A percentile compares a stretch with the other conserved stretches of the same genome.
Evolutionary conservation across 35 echinoderm and acorn worm species (phyloP).

Genomic region (Chiridota heheva): DNA sequence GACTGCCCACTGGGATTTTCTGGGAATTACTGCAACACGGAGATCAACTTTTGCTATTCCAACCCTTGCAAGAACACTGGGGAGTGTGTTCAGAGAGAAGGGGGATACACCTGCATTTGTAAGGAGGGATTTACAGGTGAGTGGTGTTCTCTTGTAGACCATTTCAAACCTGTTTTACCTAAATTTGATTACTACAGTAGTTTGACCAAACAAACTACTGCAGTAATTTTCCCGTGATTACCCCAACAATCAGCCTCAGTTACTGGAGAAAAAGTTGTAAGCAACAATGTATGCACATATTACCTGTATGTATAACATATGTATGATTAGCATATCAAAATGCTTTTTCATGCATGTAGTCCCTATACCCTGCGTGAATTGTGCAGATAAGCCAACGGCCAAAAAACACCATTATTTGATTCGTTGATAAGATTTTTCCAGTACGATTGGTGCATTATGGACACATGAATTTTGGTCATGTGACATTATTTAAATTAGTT

Average conservation of each 20-base stretch:
- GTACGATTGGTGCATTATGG: no score
- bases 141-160: not conserved
- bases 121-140: constrained; percentile 82
- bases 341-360: no score
- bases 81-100: constrained; percentile 76
- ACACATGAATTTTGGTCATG: no score
- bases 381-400: no score
- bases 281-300: no score
- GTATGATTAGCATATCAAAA: not conserved
- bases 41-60: constrained; percentile 99
- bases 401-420: no score
- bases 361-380: no score
- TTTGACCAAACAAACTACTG: not conserved
- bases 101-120: constrained; percentile 88
- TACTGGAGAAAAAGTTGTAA: no score
- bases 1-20: constrained; percentile 94
- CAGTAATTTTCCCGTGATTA: not conserved
- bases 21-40: constrained; percentile 93
- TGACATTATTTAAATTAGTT: no score
- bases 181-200: not conserved
- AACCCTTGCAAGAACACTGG: constrained; percentile 85
- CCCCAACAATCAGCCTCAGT: not conserved
- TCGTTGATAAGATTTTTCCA: no score
- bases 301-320: no score
- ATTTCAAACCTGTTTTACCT: not conserved